phyloP scores from a whole-genome alignment of 2,113 vertebrate species.

The Malurus cyaneus region DNA sequence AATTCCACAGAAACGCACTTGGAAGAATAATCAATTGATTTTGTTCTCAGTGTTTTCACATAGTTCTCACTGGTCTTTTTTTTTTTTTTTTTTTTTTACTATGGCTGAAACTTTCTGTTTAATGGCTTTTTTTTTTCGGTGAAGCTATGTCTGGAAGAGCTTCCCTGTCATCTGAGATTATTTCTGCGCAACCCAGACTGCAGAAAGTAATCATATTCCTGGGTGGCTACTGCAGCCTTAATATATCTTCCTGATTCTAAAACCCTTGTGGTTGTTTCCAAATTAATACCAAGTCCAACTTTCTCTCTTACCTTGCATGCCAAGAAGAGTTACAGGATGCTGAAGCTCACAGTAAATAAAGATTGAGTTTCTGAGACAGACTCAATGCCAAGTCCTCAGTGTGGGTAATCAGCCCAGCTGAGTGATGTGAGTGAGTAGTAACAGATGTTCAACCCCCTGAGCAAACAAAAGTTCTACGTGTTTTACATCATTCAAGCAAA shows the following conservation, averaged over 20 bases:
- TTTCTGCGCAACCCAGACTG: neutral
- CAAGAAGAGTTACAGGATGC: conserved; percentile 11
- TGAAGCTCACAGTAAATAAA: conserved; percentile 18
- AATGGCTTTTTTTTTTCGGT: neutral
- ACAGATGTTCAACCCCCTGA: conserved; percentile 35
- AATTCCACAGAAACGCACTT: neutral
- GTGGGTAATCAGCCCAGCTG: conserved; percentile 17
- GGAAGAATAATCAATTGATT: neutral
- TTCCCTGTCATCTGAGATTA: conserved; percentile 10
- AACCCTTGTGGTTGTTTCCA: conserved; percentile 21
- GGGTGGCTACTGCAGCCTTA: conserved; percentile 21
- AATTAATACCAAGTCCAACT: conserved; percentile 15
- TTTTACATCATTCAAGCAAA: neutral
- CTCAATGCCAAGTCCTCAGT: conserved; percentile 18
- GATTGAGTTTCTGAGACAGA: conserved; percentile 42
- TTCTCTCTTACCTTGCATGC: neutral
- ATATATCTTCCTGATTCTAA: conserved; percentile 32
- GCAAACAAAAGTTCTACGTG: neutral
- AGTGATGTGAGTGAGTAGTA: conserved; percentile 32
- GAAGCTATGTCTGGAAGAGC: neutral
- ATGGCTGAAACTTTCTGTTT: neutral
- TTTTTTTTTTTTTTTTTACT: neutral
- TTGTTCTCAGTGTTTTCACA: neutral
- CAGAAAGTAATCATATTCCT: conserved; percentile 16
- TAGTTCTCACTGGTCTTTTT: neutral